Evolutionary conservation across 2,888 invertebrate genomes (phyloP).

Genomic region (Dicycla oo): DNA sequence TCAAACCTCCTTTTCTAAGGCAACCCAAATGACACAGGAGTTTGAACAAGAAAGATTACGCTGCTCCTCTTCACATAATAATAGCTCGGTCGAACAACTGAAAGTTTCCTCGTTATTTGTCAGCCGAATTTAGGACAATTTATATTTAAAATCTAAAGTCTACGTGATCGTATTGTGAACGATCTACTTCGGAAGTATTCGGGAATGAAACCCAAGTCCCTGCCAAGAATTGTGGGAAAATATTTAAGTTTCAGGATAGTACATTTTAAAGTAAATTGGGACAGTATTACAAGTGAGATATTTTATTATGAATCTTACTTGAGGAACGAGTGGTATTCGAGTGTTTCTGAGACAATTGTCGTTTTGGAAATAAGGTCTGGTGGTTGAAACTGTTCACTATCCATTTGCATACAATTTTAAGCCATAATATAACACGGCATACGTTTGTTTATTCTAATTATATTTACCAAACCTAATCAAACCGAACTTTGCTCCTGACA

Average conservation of each 20-base stretch:
- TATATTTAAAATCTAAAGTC: conserved; percentile 57
- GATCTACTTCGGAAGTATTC: conserved; percentile 29
- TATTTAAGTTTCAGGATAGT: conserved; percentile 32
- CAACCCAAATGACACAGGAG: background rate
- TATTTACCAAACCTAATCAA: no score
- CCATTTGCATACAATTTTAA: no score
- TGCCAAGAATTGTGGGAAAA: conserved; percentile 34
- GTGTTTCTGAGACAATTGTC: background rate
- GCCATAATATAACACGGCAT: no score
- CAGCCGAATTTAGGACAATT: conserved; percentile 46
- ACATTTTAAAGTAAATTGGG: conserved; percentile 21
- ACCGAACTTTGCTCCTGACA: no score
- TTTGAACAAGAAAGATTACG: background rate
- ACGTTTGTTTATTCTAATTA: no score
- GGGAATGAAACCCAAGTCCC: conserved; percentile 11
- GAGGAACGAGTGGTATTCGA: background rate
- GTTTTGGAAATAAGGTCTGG: background rate
- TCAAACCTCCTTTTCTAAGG: background rate
- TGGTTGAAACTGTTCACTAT: no score
- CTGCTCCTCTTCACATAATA: background rate
- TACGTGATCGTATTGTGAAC: conserved; percentile 54
- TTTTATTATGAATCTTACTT: conserved; percentile 16
- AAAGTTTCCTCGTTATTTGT: conserved; percentile 56
- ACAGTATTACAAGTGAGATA: background rate
- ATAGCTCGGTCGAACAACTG: conserved; percentile 27